Evolutionary conservation across 2,888 invertebrate genomes (phyloP), one percentile per base, ranked within the genome.

Genomic region (Ichneumoninae sp.): DNA sequence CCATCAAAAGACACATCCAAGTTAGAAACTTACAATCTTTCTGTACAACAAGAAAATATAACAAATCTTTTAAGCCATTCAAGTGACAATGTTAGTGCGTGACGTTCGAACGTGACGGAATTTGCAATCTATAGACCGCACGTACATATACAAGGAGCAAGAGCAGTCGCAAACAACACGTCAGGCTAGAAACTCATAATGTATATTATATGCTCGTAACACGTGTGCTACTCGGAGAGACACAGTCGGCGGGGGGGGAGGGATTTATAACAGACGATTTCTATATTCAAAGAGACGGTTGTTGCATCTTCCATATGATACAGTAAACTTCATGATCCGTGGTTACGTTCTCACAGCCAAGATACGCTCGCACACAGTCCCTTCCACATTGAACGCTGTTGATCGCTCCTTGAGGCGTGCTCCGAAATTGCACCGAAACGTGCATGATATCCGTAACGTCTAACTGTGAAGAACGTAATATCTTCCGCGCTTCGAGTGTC

Each of bases 31-130:
- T 40, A 26, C 52, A 54, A 40, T 76, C 52, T 10, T 30, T 30
- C 30, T 30, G 33, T 40, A 80, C 80, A 75, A 75, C 75, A 75
- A 62, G 66, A 44, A 65, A 30, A 70, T 62, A 80, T 75, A 44
- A 77, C 75, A 75, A 52, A 75, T 60, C 57, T 62, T 69, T 60
- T 52, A 57, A 22, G 26, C 57, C 57, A 57, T 22, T 26, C 57
- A 26, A 57, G 26, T 57, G 52, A 79, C 68, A 79, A 79, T 81
- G 84, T 86, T 86, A 86, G 86, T 82, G 74, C 84, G 79, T 30
- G 65, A 44, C 50, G 36, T 62, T 68, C 57, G 78, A 77, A 87
- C 84, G 86, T 87, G 86, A 84, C 74, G 83, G 86, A 84, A 86
- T 86, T 86, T 82, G 72, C 60, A 62, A 85, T 86, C 74, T 40